These are phyloP conservation scores for Holotrichia oblita DNA, from an alignment of 1,140 invertebrate species.

Conservation along the genomic window DNA sequence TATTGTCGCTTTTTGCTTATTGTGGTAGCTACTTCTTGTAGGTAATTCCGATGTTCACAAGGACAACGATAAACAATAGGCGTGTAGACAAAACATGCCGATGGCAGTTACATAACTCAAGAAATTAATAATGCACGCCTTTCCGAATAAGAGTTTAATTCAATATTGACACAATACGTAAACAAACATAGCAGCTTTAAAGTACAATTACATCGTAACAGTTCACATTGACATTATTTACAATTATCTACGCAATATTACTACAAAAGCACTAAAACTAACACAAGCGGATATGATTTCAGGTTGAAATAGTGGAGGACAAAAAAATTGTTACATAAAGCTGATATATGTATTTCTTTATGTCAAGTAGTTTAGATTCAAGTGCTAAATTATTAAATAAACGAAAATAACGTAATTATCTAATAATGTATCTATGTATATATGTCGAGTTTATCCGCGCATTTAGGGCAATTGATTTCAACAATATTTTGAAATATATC, in stretches of 20 bases:
- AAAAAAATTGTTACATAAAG: no score
- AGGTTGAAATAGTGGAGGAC: no score
- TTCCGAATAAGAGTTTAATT: neutral
- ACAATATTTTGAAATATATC: no score
- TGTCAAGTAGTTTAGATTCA: no score
- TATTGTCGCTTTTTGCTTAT: constrained; percentile 8
- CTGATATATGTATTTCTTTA: no score
- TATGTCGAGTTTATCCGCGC: no score
- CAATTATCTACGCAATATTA: neutral
- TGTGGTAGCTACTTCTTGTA: neutral
- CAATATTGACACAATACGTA: neutral
- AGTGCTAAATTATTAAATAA: no score
- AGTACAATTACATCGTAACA: no score
- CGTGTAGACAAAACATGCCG: neutral
- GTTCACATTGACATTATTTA: neutral
- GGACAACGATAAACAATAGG: neutral
- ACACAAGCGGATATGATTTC: no score
- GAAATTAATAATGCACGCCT: neutral
- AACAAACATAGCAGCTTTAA: neutral
- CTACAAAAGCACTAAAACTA: neutral
- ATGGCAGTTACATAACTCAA: neutral
- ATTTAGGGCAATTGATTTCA: no score
- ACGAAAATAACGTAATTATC: no score
- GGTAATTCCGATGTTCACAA: neutral
- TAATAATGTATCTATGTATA: no score